Evolutionary conservation across 2,888 invertebrate genomes (phyloP).

Genomic region (Apantesis nais): DNA sequence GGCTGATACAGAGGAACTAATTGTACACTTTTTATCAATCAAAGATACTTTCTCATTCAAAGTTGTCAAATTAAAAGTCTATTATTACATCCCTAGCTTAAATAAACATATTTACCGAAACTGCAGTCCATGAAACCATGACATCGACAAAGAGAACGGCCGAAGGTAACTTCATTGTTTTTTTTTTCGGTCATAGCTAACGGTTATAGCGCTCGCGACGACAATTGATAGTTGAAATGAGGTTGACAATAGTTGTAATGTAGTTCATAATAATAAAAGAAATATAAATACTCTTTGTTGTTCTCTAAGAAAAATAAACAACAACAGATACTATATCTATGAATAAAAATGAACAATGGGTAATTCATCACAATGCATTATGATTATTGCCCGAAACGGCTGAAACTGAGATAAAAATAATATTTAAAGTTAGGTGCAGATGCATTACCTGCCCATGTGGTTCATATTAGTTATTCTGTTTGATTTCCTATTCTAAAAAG

Average conservation of each 20-base stretch:
- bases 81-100: not conserved
- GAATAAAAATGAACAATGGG: not conserved
- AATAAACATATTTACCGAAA: conserved; percentile 26
- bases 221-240: conserved; percentile 18
- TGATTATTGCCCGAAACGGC: not conserved
- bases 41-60: too few species aligned
- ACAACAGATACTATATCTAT: not conserved
- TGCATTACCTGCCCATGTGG: not conserved
- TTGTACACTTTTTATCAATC: too few species aligned
- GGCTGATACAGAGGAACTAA: too few species aligned
- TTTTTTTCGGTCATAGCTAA: conserved; percentile 44
- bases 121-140: conserved; percentile 24
- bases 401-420: not conserved
- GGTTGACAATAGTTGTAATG: not conserved
- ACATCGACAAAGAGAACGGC: conserved; percentile 18
- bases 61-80: too few species aligned
- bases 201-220: conserved; percentile 56
- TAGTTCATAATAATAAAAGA: conserved; percentile 1
- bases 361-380: not conserved
- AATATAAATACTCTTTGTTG: not conserved
- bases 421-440: not conserved
- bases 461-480: not conserved
- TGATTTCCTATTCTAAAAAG: not conserved
- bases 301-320: not conserved
- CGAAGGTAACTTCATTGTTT: conserved; percentile 33